Percentiles rank a stretch among this genome's conserved stretches.
These are phyloP conservation scores for Oryctolagus cuniculus DNA, from an alignment of 2,113 vertebrate species.

Conservation along the genomic window DNA sequence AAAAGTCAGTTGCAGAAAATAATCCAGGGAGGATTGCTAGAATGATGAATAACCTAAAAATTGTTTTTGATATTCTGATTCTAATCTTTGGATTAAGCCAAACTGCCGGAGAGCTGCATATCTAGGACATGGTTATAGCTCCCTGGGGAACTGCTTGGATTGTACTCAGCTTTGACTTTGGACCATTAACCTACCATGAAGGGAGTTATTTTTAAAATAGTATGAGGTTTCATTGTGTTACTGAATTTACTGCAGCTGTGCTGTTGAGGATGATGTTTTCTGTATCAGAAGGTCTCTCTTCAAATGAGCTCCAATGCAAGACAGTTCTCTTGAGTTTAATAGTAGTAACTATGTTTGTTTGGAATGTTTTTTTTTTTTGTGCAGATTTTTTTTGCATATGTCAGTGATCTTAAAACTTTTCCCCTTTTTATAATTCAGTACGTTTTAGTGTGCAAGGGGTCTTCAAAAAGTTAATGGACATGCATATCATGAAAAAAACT, in stretches of 20 bases:
- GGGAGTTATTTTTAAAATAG: slow-evolving; percentile 67
- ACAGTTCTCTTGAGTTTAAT: slow-evolving; percentile 57
- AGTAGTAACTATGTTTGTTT: slow-evolving; percentile 43
- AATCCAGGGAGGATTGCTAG: slow-evolving; percentile 10
- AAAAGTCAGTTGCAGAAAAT: slow-evolving; percentile 60
- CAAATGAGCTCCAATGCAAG: slow-evolving; percentile 29
- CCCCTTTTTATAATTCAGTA: not conserved
- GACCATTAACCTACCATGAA: slow-evolving; percentile 63
- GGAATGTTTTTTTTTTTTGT: slow-evolving; percentile 45
- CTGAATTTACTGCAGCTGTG: slow-evolving; percentile 52
- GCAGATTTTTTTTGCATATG: not conserved
- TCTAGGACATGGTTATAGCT: slow-evolving; percentile 29
- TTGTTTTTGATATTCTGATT: slow-evolving; percentile 62
- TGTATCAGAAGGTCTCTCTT: slow-evolving; percentile 34
- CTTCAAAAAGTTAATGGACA: no score
- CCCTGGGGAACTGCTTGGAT: slow-evolving; percentile 65
- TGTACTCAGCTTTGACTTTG: slow-evolving; percentile 69
- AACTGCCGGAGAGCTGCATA: not conserved
- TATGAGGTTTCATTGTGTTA: slow-evolving; percentile 36
- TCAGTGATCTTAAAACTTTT: no score
- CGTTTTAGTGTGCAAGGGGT: not conserved
- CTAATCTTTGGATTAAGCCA: slow-evolving; percentile 60
- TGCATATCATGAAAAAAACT: no score
- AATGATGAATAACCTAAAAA: not conserved
- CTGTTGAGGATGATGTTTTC: slow-evolving; percentile 34